Percentiles rank a stretch among this genome's conserved stretches.
Conservation (phyloP, 2,888 invertebrate genomes). For the Amiota mariae region DNA sequence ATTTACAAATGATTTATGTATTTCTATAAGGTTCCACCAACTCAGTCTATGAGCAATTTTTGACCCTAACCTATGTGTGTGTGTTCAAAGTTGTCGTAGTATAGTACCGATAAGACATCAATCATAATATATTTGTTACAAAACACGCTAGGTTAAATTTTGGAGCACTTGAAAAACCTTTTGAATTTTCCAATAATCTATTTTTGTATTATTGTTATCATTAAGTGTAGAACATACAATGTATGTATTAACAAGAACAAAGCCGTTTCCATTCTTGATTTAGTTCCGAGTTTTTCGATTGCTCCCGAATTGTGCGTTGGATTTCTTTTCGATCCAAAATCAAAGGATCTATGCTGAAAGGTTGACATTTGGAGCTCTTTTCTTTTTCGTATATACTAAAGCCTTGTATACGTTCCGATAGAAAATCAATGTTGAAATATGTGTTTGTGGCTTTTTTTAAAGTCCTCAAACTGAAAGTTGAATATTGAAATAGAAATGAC, state of each 20-base stretch:
- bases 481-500: not conserved
- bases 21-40: not conserved
- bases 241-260: slow-evolving; percentile 25
- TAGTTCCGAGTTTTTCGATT: slow-evolving; percentile 24
- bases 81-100: not conserved
- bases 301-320: slow-evolving; percentile 33
- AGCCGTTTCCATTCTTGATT: slow-evolving; percentile 44
- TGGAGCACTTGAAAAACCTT: not conserved
- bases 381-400: slow-evolving; percentile 7
- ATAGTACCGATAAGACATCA: not conserved
- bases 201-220: slow-evolving; percentile 16
- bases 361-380: slow-evolving; percentile 33
- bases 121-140: not conserved
- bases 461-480: slow-evolving; percentile 44
- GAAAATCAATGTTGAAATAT: slow-evolving; percentile 44
- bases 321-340: slow-evolving; percentile 17
- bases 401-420: slow-evolving; percentile 52
- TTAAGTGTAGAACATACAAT: not conserved
- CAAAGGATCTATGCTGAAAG: slow-evolving; percentile 40
- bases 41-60: not conserved
- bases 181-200: not conserved
- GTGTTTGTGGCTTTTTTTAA: slow-evolving; percentile 50
- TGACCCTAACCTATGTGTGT: not conserved
- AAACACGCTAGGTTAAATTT: not conserved
- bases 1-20: no score